Evolutionary conservation across 2,113 vertebrate genomes (phyloP), one percentile per base, ranked within the genome.

Genomic region (Orycteropus afer): DNA sequence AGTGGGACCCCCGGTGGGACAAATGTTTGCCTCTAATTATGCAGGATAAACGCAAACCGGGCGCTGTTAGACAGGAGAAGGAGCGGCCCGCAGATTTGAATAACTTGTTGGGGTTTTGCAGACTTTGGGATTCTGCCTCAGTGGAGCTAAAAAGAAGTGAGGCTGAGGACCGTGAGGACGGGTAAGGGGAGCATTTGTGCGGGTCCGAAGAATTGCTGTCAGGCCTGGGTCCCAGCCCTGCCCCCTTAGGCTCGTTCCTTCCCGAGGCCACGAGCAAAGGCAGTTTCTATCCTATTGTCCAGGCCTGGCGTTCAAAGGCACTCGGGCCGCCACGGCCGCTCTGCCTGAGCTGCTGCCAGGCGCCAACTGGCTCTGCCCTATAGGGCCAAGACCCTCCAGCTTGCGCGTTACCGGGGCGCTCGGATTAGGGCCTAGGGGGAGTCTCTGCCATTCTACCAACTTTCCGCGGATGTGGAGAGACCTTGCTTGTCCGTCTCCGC

Each of bases 1-100:
- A 99, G 98, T 98, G 98, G 98, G 97, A 98, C 98, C 98, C 98
- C 98, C 97, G 96, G 97, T 98, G 98, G 98, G 98, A 98, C 97
- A 99, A 98, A 98, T 97, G 98, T 98, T 98, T 96, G 78, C 22
- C 85, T 98, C 97, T 98, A 99, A 99, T 99, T 99, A 97, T 90
- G 37, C 97, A 97, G 97, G 97, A 98, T 98, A 98, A 98, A 98
- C 97, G 97, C 97, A 86, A 98, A 97, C 95, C 95, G 49, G 63
- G 97, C 22, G 95, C 98, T 95, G 97, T 98, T 98, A 98, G 97
- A 98, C 97, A 67, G 63, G 86, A 96, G 90, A 11, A 51, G 53
- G 89, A 94, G 89, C 13, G 23, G 67, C 91, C n/a, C 45, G 1
- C 90, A 89, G 96, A 74, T 85, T 90, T 81, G 57, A 96, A 87